Percentiles rank a stretch among this genome's conserved stretches.
These are phyloP conservation scores for Gavia stellata DNA, from an alignment of 2,113 vertebrate species.

Conservation along the genomic window DNA sequence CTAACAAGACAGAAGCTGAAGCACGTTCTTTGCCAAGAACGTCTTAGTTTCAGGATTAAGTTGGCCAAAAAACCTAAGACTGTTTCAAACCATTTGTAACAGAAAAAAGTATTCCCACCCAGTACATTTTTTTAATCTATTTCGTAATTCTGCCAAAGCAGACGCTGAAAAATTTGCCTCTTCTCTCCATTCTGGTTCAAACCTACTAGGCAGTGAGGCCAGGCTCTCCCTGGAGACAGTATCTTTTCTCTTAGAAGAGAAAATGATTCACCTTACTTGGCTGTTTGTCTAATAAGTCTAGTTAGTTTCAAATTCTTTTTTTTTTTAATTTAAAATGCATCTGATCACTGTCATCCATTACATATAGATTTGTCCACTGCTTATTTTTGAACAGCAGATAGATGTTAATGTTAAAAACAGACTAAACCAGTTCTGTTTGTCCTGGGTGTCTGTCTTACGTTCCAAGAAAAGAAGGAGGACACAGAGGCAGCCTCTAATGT, in stretches of 20 bases:
- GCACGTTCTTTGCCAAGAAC: neutral
- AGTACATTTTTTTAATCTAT: neutral
- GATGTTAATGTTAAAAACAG: too few relatives aligned
- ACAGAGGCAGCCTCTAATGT: rapidly evolving
- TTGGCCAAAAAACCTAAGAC: neutral
- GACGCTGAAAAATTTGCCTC: neutral
- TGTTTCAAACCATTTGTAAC: neutral
- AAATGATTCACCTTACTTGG: neutral
- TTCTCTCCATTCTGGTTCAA: neutral
- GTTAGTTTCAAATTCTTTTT: neutral
- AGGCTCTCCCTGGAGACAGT: neutral
- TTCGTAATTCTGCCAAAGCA: neutral
- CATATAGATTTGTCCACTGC: neutral
- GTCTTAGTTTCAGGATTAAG: neutral
- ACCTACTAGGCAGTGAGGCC: neutral
- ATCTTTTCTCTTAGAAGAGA: neutral
- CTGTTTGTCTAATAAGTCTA: neutral
- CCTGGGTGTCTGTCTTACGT: rapidly evolving
- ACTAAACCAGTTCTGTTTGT: neutral
- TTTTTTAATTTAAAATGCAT: neutral
- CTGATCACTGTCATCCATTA: neutral
- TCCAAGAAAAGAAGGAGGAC: neutral
- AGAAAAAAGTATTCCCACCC: neutral
- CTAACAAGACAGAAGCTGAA: neutral
- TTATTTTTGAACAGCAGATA: neutral